Conservation (phyloP, 1,140 invertebrate genomes). For the Drosophila sproati region DNA sequence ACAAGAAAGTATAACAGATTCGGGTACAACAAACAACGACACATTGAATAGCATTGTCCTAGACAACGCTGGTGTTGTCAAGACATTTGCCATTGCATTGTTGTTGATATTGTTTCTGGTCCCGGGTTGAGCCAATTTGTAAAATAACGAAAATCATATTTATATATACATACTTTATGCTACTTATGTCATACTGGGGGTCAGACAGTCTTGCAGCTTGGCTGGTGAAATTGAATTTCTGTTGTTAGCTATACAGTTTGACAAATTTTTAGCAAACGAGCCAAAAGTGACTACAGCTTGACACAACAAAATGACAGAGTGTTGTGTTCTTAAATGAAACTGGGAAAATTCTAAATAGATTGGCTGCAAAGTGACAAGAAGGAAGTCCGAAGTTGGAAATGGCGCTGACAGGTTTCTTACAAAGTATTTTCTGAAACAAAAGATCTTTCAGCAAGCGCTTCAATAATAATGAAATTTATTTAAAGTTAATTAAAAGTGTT, state of each 20-base stretch:
- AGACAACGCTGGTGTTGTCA: conserved; percentile 62
- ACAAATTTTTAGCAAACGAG: conserved; percentile 67
- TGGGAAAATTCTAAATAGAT: conserved; percentile 14
- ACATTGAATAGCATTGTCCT: conserved; percentile 35
- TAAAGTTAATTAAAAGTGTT: conserved; percentile 13
- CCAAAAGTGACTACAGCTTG: conserved; percentile 61
- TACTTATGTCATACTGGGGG: conserved; percentile 57
- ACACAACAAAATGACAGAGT: conserved; percentile 28
- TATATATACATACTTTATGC: conserved; percentile 62
- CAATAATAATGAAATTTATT: neutral
- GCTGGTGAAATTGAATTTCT: conserved; percentile 74
- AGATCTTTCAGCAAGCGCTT: conserved; percentile 11
- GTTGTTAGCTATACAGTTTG: conserved; percentile 69
- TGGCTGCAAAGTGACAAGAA: conserved; percentile 5
- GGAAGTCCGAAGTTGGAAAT: conserved; percentile 12
- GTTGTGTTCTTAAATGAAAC: conserved; percentile 16
- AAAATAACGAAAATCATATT: conserved; percentile 56
- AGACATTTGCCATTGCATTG: conserved; percentile 40
- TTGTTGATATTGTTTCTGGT: conserved; percentile 48
- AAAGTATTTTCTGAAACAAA: conserved; percentile 11
- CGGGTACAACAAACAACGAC: conserved; percentile 14
- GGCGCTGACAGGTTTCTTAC: conserved; percentile 14
- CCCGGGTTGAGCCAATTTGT: conserved; percentile 73
- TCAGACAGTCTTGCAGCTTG: conserved; percentile 57
- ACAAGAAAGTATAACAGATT: conserved; percentile 3